Evolutionary conservation across 2,797 vertebrate genomes (phyloP).

Genomic region (Podarcis lilfordi): DNA sequence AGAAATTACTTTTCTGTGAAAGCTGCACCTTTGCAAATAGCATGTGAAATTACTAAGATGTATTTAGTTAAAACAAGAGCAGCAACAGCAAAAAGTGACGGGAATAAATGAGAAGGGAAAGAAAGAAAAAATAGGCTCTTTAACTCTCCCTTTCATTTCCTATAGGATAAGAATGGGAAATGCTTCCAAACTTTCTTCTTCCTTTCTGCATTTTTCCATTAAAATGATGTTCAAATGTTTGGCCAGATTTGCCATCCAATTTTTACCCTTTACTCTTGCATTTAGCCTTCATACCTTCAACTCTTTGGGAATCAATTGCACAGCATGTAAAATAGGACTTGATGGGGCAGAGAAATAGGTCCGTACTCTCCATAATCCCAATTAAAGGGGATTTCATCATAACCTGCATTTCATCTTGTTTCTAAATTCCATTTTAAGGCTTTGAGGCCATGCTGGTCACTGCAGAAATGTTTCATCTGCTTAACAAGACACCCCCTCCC

Average conservation of each 20-base stretch:
- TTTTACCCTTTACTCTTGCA: neutral
- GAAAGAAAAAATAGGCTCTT: neutral
- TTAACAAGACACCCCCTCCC: neutral
- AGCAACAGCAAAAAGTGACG: neutral
- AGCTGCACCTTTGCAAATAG: conserved; percentile 28
- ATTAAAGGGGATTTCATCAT: conserved; percentile 14
- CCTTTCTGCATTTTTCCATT: neutral
- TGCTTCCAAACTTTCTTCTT: neutral
- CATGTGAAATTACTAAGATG: conserved; percentile 11
- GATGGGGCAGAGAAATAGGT: neutral
- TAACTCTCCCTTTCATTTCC: neutral
- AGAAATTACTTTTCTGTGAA: conserved; percentile 36
- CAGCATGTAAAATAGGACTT: neutral
- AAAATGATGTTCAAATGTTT: neutral
- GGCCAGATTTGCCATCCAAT: neutral
- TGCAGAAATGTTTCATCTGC: conserved; percentile 12
- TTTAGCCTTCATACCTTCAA: neutral
- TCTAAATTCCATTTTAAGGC: conserved; percentile 6
- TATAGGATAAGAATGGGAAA: neutral
- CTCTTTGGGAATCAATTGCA: neutral
- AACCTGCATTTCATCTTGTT: conserved; percentile 14
- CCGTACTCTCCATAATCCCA: neutral
- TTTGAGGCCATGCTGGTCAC: neutral
- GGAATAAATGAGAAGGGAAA: neutral
- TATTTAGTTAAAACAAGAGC: conserved; percentile 3